A percentile compares a stretch with the other conserved stretches of the same genome.
phyloP scores from a whole-genome alignment of 92 coral and sea anemone species.

The Metridium senile region DNA sequence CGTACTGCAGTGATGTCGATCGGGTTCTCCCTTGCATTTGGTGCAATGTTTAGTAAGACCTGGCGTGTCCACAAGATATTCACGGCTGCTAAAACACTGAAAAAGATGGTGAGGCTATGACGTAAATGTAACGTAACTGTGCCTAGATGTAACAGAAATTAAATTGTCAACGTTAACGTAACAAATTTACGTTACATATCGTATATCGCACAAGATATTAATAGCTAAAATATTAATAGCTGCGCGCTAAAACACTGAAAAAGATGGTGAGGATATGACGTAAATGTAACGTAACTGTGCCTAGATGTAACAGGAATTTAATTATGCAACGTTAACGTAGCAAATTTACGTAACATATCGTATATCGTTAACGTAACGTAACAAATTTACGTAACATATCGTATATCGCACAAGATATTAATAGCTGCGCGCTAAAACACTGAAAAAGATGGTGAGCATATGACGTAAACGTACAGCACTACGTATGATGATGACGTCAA shows the following conservation, averaged over 20 bases:
- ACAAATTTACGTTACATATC: no score
- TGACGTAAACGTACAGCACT: not conserved
- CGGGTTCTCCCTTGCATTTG: constrained; percentile 91
- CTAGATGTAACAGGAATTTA: no score
- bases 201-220: constrained; percentile 95
- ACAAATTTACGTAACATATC: no score
- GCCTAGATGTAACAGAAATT: no score
- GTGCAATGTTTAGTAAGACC: constrained; percentile 97
- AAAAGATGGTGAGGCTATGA: constrained; percentile 77
- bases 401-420: constrained; percentile 95
- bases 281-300: no score
- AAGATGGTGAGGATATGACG: constrained; percentile 70
- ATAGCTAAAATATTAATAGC: no score
- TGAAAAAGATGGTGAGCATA: constrained; percentile 84
- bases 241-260: constrained; percentile 90
- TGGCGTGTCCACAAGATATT: constrained; percentile 99
- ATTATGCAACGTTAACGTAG: no score
- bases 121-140: not conserved
- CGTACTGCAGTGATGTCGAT: constrained; percentile 75
- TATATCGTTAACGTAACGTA: not conserved
- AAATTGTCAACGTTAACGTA: no score
- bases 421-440: constrained; percentile 90
- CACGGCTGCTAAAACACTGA: constrained; percentile 92
- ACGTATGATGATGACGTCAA: no score
- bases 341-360: no score